Conservation (phyloP, 2,797 vertebrate species). For the Myoxocephalus aenaeus region DNA sequence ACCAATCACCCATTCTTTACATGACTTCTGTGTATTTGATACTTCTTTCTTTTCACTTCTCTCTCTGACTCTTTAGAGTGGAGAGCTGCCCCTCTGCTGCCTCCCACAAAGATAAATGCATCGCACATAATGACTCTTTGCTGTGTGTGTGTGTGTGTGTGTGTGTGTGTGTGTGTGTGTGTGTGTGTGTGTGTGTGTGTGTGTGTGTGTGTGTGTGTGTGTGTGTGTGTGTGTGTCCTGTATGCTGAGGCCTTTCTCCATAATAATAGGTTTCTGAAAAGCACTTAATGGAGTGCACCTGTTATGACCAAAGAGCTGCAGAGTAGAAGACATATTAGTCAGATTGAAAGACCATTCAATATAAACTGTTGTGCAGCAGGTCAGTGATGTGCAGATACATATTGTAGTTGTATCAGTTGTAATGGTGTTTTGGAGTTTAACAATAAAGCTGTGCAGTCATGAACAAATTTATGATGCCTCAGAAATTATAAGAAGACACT, state of each 20-base stretch:
- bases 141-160: no score
- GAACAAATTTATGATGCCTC: neutral
- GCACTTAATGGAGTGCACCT: constrained; percentile 40
- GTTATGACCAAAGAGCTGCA: constrained; percentile 45
- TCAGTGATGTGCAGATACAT: neutral
- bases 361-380: neutral
- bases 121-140: constrained; percentile 46
- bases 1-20: neutral
- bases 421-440: neutral
- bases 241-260: constrained; percentile 24
- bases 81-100: constrained; percentile 10
- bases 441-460: neutral
- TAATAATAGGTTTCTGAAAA: constrained; percentile 51
- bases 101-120: constrained; percentile 59
- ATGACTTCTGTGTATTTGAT: constrained; percentile 16
- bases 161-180: neutral
- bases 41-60: neutral
- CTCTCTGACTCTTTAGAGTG: constrained; percentile 14
- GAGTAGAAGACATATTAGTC: constrained; percentile 38
- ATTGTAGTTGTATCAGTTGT: neutral
- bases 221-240: constrained; percentile 1
- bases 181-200: neutral
- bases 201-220: constrained; percentile 4
- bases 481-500: neutral
- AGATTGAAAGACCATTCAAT: constrained; percentile 26